phyloP scores from a whole-genome alignment of 92 coral and sea anemone species.

The Phenganax stokvisi region DNA sequence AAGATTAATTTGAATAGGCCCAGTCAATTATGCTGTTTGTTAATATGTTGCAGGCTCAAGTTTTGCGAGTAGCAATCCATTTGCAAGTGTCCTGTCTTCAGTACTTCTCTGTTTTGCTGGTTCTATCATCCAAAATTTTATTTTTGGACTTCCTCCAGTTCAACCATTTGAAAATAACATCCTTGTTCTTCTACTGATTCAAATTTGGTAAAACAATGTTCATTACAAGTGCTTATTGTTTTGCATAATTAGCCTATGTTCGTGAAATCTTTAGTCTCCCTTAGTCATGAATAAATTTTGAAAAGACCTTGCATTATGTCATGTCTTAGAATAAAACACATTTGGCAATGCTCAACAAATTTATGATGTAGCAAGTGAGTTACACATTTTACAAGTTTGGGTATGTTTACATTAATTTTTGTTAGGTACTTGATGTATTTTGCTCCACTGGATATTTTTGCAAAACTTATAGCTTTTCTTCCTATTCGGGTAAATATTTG shows the following conservation, averaged over 20 bases:
- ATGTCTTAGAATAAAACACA: neutral
- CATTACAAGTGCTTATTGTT: too few relatives aligned
- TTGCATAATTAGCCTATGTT: too few relatives aligned
- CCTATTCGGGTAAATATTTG: constrained; percentile 27
- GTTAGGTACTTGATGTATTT: constrained; percentile 33
- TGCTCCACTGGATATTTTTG: constrained; percentile 28
- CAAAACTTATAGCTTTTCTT: constrained; percentile 19
- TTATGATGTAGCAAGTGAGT: too few relatives aligned
- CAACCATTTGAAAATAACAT: constrained; percentile 15
- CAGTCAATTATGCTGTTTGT: neutral
- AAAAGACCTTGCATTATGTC: too few relatives aligned
- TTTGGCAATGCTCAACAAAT: neutral
- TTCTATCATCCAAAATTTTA: constrained; percentile 23
- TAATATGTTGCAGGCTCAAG: constrained; percentile 8
- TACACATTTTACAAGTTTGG: neutral
- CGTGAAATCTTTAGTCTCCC: too few relatives aligned
- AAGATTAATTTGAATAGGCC: neutral
- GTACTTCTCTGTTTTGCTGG: constrained; percentile 40
- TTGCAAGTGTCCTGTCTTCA: constrained; percentile 30
- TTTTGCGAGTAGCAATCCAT: constrained; percentile 37
- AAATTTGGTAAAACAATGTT: constrained; percentile 20
- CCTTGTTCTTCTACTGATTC: constrained; percentile 4
- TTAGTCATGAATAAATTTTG: too few relatives aligned
- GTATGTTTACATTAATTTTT: neutral
- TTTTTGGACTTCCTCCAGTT: constrained; percentile 24